Base-by-base conservation (phyloP, 92 coral and sea anemone species). In the Heliopora coerulea region DNA sequence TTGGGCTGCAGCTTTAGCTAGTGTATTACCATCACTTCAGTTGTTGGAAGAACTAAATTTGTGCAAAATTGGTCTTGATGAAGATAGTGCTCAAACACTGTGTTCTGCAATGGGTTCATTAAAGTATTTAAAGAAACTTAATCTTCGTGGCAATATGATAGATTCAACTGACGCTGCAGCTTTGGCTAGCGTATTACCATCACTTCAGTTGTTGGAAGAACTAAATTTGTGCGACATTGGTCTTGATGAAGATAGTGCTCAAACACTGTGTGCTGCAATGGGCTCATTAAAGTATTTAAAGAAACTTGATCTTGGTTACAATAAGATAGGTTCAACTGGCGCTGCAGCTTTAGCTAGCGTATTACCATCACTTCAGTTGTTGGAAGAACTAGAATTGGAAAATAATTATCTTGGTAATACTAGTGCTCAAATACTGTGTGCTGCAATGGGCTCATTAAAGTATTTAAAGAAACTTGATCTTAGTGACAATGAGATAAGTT, bases 1-100 rank as follows among this genome's bases (percentile, higher is more conserved):
- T 61, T 39, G 20, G 1, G 14, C 34, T 5, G 67, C 34, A 31
- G 67, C 67, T 61, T 34, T 61, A 61, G 67, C 67, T 61, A 23
- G 24, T 12, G 67, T 28, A 41, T 31, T 61, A 33, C 44, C 67
- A 61, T 14, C 44, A 29, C 21, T 61, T 11, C 21, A 61, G 48
- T 31, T 61, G 24, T 33, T 61, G 67, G 67, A 61, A 61, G 39
- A 31, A 18, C 42, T 61, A 34, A 13, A 13, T 19, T 61, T 61
- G 48, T 10, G 48, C 7, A 7, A 12, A 12, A 27, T 27, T 27
- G 4, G 31, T 25, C 39, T 31, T 61, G 34, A 3, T 19, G 46
- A 15, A 3, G 18, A 8, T 9, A 1, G 41, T 61, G 24, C 13
- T 14, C 1, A 31, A 34, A 39, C 27, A 61, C 67, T 31, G 24